These are phyloP conservation scores for Sussaba pulchella DNA, from an alignment of 2,888 invertebrate genomes.

Conservation along the genomic window DNA sequence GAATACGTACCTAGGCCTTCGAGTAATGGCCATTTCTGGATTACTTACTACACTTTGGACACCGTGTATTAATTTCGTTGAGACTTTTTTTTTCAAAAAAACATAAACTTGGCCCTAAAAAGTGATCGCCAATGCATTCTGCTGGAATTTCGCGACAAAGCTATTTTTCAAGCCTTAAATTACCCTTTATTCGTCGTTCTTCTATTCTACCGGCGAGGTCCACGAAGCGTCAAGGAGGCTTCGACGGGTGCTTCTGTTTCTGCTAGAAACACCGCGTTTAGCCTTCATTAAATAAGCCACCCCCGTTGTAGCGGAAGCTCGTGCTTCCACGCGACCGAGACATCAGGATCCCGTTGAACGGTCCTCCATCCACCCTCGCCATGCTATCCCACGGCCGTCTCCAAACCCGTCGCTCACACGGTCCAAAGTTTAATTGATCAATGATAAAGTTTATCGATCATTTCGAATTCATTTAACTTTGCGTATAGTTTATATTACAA, in stretches of 20 bases:
- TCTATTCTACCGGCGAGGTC: slow-evolving; percentile 31
- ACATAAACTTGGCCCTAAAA: no score
- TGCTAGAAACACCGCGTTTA: slow-evolving; percentile 79
- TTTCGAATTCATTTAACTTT: slow-evolving; percentile 84
- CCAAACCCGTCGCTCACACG: slow-evolving; percentile 81
- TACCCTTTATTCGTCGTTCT: slow-evolving; percentile 11
- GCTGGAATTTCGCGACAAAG: neutral
- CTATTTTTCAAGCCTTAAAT: neutral
- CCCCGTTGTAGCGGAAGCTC: slow-evolving; percentile 65
- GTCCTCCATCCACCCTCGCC: slow-evolving; percentile 61
- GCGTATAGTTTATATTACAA: slow-evolving; percentile 80
- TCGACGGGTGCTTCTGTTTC: slow-evolving; percentile 43
- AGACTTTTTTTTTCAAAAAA: no score
- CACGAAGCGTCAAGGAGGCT: slow-evolving; percentile 34
- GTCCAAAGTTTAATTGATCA: slow-evolving; percentile 84
- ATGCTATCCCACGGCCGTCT: slow-evolving; percentile 61
- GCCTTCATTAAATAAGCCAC: slow-evolving; percentile 83
- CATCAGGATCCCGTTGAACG: slow-evolving; percentile 55
- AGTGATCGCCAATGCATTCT: neutral
- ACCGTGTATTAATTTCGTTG: no score
- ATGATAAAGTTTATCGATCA: slow-evolving; percentile 85
- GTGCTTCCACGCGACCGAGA: slow-evolving; percentile 66
- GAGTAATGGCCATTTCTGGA: no score
- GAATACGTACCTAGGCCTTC: no score
- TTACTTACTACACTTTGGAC: no score